Base-by-base conservation (phyloP, 1,140 invertebrate genomes). In the Ceratoteleas bidentatus region DNA sequence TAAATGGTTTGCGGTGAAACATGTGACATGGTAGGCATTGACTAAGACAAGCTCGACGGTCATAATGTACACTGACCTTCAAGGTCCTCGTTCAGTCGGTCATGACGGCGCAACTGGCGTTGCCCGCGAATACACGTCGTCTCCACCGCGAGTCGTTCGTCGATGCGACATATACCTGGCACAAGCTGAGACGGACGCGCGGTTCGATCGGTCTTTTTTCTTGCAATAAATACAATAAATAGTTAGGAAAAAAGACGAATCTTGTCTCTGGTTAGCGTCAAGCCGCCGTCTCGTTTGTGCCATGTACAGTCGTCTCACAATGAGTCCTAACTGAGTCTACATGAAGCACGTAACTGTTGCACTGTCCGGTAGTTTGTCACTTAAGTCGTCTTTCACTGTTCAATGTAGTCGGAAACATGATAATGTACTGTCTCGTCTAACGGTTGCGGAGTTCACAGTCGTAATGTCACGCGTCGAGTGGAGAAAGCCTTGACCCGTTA, bases 1-100 rank as follows among this genome's bases (percentile, higher is more conserved):
- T 91, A 90, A 89, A 24, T 24, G 24, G 24, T 91, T 90, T 90
- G 85, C 85, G 89, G 79, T 88, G 49, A 88, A 86, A 86, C 82
- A 86, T 87, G 85, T 86, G 78, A 84, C 77, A 81, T 73, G 43
- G 13, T n/a, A 72, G 86, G 84, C 87, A 86, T 84, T 91, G 88
- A 91, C 90, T 91, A 89, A 86, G 85, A 86, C 83, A 86, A 68
- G 57, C 76, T 76, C 75, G 70, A 79, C 58, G 56, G 68, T 82
- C 80, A 64, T 62, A 62, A 65, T 78, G 57, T 65, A 78, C 61
- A 73, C 43, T 77, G 81, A 77, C 74, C 81, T 60, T 10, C n/a
- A 68, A 72, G 72, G 74, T 81, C 66, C 56, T 68, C 66, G 43
- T 77, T 74, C 62, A 74, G 64, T 74, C 52, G n/a, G 49, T 76